Percentiles rank a stretch among this genome's conserved stretches.
Evolutionary conservation across 2,888 invertebrate genomes (phyloP).

Genomic region (Nymphalis c-album): DNA sequence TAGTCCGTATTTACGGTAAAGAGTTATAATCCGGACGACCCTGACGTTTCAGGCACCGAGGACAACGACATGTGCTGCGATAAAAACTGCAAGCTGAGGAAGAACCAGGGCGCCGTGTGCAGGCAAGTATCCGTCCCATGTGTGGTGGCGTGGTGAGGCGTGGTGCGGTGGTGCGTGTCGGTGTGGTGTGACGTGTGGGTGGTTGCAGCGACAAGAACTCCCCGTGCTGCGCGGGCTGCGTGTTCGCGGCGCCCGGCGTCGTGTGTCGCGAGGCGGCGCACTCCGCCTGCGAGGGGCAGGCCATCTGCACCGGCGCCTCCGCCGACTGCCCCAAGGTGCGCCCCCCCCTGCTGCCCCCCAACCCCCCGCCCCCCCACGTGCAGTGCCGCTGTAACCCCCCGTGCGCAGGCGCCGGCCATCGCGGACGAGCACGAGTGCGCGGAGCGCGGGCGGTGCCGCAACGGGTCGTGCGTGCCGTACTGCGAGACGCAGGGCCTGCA

Average conservation of each 20-base stretch:
- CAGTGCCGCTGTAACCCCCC: background rate
- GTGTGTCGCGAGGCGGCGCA: conserved; percentile 95
- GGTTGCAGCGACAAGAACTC: conserved; percentile 94
- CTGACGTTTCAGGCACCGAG: conserved; percentile 83
- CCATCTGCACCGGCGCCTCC: conserved; percentile 89
- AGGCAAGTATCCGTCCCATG: conserved; percentile 75
- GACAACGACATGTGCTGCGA: conserved; percentile 97
- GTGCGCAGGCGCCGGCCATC: conserved; percentile 89
- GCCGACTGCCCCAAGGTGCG: conserved; percentile 75
- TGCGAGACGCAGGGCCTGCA: conserved; percentile 96
- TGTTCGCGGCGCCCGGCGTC: conserved; percentile 89
- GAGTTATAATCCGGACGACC: background rate
- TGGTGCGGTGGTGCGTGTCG: background rate
- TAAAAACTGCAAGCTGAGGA: conserved; percentile 93
- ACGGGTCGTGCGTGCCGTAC: conserved; percentile 96
- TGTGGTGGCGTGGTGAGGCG: background rate
- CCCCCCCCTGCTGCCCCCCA: background rate
- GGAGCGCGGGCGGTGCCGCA: conserved; percentile 93
- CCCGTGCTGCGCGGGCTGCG: conserved; percentile 96
- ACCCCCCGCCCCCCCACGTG: too few relatives aligned
- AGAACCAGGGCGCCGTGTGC: conserved; percentile 93
- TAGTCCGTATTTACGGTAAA: background rate
- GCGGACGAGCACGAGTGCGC: conserved; percentile 93
- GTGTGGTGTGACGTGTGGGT: background rate
- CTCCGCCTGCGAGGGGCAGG: conserved; percentile 95